These are phyloP conservation scores for Tineola bisselliella DNA, from an alignment of 2,888 invertebrate species.

Conservation along the genomic window DNA sequence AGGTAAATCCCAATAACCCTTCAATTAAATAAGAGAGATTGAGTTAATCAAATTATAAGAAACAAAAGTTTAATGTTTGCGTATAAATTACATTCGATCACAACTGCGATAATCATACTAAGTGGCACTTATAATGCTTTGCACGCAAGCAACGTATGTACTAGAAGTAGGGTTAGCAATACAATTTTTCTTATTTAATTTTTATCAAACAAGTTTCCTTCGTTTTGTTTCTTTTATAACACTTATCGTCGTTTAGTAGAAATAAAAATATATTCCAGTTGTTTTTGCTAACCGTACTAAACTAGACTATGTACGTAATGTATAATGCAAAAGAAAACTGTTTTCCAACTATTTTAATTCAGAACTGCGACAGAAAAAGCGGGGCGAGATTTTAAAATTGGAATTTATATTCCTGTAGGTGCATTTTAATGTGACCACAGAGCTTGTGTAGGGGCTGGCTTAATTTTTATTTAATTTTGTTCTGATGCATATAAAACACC, in stretches of 20 bases:
- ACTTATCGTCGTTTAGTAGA: too few relatives aligned
- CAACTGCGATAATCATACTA: neutral
- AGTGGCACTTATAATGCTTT: conserved; percentile 2
- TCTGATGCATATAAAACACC: neutral
- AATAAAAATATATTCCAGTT: neutral
- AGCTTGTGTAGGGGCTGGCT: neutral
- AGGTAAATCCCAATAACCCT: too few relatives aligned
- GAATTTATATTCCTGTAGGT: conserved; percentile 48
- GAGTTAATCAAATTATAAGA: neutral
- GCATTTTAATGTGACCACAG: conserved; percentile 31
- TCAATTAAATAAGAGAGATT: neutral
- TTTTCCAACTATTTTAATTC: conserved; percentile 12
- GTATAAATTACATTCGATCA: neutral
- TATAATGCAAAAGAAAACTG: conserved; percentile 8
- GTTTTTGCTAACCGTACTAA: neutral
- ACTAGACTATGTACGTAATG: neutral
- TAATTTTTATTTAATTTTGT: neutral
- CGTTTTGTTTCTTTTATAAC: too few relatives aligned
- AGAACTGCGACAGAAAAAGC: conserved; percentile 17
- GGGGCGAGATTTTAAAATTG: conserved; percentile 47
- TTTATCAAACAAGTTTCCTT: too few relatives aligned
- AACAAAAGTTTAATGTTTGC: neutral
- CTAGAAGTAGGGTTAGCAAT: neutral
- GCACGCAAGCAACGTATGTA: neutral
- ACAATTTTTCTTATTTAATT: neutral